Evolutionary conservation across 2,797 vertebrate genomes (phyloP).

Genomic region (Molothrus aeneus): DNA sequence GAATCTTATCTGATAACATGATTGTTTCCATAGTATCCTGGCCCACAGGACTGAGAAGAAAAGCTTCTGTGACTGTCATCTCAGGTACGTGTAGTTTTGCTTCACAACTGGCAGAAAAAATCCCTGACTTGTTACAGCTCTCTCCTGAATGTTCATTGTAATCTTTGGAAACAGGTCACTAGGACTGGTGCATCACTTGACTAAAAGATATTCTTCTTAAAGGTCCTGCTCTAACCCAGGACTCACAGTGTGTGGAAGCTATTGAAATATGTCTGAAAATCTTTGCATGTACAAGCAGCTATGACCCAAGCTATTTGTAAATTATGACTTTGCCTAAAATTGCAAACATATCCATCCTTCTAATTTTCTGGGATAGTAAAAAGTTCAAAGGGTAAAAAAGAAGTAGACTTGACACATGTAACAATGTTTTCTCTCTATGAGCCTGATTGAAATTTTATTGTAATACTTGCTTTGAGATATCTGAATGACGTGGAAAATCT

Average conservation of each 20-base stretch:
- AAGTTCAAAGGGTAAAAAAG: not conserved
- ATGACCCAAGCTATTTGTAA: not conserved
- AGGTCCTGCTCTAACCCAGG: not conserved
- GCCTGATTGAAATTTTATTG: not conserved
- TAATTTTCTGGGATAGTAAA: not conserved
- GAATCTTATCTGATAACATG: not conserved
- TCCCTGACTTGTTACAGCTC: not conserved
- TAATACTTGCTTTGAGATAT: not conserved
- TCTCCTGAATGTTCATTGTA: not conserved
- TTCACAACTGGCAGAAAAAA: not conserved
- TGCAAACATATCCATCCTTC: not conserved
- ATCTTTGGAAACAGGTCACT: not conserved
- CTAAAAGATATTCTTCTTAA: not conserved
- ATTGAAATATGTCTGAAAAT: not conserved
- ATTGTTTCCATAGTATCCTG: not conserved
- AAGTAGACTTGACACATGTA: not conserved
- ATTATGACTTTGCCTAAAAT: not conserved
- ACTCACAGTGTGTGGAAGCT: not conserved
- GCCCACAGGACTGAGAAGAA: not conserved
- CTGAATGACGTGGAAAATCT: not conserved
- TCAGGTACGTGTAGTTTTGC: not conserved
- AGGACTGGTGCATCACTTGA: not conserved
- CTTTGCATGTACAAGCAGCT: not conserved
- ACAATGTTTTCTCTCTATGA: not conserved
- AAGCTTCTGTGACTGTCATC: not conserved